Conservation (phyloP, 2,113 vertebrate genomes). For the Fulmarus glacialis region DNA sequence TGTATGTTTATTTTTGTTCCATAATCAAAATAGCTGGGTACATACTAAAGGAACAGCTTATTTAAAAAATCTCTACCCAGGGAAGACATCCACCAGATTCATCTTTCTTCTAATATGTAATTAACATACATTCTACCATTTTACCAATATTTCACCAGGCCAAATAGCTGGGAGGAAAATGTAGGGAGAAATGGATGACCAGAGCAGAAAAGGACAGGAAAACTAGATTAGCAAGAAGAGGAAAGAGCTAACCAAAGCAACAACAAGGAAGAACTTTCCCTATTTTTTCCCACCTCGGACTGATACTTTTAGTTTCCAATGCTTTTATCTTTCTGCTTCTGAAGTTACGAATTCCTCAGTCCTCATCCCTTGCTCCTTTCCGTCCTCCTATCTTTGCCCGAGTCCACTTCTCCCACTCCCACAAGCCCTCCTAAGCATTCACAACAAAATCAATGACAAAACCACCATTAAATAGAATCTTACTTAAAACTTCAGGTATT, state of each 20-base stretch:
- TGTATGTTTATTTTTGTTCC: slow-evolving; percentile 4
- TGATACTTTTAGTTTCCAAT: background rate
- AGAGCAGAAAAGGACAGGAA: background rate
- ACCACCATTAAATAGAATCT: background rate
- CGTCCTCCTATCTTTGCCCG: background rate
- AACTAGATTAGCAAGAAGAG: background rate
- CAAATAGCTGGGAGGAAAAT: background rate
- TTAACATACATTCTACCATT: background rate
- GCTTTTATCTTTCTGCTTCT: background rate
- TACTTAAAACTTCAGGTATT: background rate
- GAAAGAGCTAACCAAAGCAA: background rate
- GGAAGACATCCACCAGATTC: background rate
- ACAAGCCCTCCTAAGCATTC: background rate
- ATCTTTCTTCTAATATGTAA: background rate
- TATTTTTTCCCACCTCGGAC: background rate
- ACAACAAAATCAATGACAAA: background rate
- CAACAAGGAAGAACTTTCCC: background rate
- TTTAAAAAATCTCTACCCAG: background rate
- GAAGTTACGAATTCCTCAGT: background rate
- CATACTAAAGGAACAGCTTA: background rate
- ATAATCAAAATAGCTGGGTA: background rate
- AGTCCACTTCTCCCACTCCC: background rate
- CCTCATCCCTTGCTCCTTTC: background rate
- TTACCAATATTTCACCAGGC: background rate
- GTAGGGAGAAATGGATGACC: background rate